Base-by-base conservation (phyloP, 2,113 vertebrate genomes). In the Mus spicilegus region DNA sequence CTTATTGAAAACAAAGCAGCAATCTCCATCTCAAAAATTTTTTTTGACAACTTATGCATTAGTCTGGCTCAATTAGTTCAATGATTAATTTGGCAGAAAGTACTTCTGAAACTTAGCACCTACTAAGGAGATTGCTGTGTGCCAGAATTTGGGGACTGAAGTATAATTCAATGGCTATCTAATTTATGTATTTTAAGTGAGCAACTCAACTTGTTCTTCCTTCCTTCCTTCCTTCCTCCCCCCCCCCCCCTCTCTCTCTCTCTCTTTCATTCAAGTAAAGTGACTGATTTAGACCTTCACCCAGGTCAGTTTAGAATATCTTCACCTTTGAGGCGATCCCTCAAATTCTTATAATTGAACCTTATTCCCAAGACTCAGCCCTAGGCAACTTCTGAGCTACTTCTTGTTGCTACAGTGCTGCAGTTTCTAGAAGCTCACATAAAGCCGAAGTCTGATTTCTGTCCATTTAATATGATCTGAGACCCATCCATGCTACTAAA, bases 361-460 rank as follows among this genome's bases (percentile, higher is more conserved):
- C 19, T 14, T 33, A 8, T 16, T 84, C 30, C 22, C 63, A 58
- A 72, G 4, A 36, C 75, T 46, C 20, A 96, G 75, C 13, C 54
- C 56, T 20, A 94, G 13, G 24, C 70, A 95, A 78, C 7, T 20
- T 82, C 72, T 51, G n/a, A 91, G 56, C 10, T 76, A 46, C n/a
- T 95, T 92, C 87, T 73, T 76, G 7, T 63, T 14, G 56, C n/a
- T 51, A 49, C 0, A 33, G 58, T 67, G 94, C 67, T 72, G 13
- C 30, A 61, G 63, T 95, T 94, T 77, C 46, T 65, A 90, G 90
- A 81, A 33, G 77, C 73, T 84, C 72, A 73, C 30, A n/a, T 81
- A 80, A 89, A 88, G 85, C 26, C 75, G 26, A 92, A 81, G 20
- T 33, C 73, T 91, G 61, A 20, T 77, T 95, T 94, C 61, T 90